These are phyloP conservation scores for Sebastes fasciatus DNA, from an alignment of 2,113 vertebrate species.

Conservation along the genomic window DNA sequence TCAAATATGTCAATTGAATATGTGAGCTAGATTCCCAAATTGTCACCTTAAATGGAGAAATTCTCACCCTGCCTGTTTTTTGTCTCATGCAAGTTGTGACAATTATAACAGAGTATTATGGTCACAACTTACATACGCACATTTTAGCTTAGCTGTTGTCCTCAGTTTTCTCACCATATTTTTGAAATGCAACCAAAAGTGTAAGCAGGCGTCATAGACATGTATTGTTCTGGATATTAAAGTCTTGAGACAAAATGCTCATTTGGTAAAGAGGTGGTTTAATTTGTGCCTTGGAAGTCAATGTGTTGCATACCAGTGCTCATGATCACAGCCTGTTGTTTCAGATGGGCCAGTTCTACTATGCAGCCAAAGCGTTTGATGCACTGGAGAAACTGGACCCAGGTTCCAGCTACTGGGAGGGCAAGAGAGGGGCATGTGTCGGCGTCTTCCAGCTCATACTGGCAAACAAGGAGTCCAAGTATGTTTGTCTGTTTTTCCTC, in stretches of 20 bases:
- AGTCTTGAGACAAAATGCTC: background rate
- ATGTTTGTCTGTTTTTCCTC: slow-evolving; percentile 63
- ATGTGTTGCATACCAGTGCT: background rate
- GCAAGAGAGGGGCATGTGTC: slow-evolving; percentile 96
- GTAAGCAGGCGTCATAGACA: background rate
- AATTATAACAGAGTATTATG: too few species aligned
- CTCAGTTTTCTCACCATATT: background rate
- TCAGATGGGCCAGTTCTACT: slow-evolving; percentile 98
- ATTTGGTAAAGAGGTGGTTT: background rate
- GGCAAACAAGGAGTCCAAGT: slow-evolving; percentile 95
- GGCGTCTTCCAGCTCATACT: slow-evolving; percentile 97
- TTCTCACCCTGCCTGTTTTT: background rate
- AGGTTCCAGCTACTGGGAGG: slow-evolving; percentile 95
- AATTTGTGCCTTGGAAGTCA: background rate
- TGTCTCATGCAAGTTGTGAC: background rate
- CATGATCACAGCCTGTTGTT: slow-evolving; percentile 51
- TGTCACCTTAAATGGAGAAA: slow-evolving; percentile 1
- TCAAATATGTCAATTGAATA: background rate
- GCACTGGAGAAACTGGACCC: slow-evolving; percentile 93
- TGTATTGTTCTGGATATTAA: slow-evolving; percentile 28
- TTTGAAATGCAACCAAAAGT: background rate
- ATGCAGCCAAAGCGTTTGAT: slow-evolving; percentile 96
- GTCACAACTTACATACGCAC: background rate
- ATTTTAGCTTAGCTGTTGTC: background rate
- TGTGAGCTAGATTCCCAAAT: background rate